Evolutionary conservation across 2,113 vertebrate species (phyloP).

Genomic region (Trichechus manatus): DNA sequence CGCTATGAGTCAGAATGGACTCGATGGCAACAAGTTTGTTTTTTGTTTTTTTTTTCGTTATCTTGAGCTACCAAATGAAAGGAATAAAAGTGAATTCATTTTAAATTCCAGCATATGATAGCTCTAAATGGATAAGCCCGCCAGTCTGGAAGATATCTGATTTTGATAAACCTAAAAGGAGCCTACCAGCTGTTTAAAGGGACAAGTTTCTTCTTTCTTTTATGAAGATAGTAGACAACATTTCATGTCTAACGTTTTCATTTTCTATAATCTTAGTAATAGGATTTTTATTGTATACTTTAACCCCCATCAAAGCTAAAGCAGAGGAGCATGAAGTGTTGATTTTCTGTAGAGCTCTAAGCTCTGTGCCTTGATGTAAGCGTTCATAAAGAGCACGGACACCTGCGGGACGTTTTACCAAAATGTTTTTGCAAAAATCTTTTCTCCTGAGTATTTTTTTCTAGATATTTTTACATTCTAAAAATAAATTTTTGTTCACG

Average conservation of each 20-base stretch:
- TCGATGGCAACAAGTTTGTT: no score
- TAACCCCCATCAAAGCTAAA: constrained; percentile 27
- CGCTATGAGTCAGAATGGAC: no score
- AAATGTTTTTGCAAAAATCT: constrained; percentile 9
- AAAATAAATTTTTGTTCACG: neutral
- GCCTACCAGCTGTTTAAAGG: constrained; percentile 34
- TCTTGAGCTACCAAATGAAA: neutral
- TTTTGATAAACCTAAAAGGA: constrained; percentile 53
- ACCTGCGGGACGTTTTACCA: neutral
- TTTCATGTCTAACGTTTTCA: constrained; percentile 49
- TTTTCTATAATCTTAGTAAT: constrained; percentile 21
- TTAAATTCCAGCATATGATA: constrained; percentile 13
- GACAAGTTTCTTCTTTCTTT: constrained; percentile 36
- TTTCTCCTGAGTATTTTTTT: neutral
- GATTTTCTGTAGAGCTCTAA: neutral
- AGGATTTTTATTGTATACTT: constrained; percentile 12
- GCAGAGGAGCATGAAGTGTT: neutral
- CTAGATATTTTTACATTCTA: constrained; percentile 10
- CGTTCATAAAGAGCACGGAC: neutral
- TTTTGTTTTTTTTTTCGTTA: neutral
- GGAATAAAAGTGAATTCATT: constrained; percentile 40
- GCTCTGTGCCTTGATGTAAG: constrained; percentile 39
- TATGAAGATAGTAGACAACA: constrained; percentile 36
- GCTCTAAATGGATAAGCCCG: constrained; percentile 54
- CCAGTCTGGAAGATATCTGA: constrained; percentile 33